These are phyloP conservation scores for Piscicola geometra DNA, from an alignment of 2,888 invertebrate species.

Conservation along the genomic window DNA sequence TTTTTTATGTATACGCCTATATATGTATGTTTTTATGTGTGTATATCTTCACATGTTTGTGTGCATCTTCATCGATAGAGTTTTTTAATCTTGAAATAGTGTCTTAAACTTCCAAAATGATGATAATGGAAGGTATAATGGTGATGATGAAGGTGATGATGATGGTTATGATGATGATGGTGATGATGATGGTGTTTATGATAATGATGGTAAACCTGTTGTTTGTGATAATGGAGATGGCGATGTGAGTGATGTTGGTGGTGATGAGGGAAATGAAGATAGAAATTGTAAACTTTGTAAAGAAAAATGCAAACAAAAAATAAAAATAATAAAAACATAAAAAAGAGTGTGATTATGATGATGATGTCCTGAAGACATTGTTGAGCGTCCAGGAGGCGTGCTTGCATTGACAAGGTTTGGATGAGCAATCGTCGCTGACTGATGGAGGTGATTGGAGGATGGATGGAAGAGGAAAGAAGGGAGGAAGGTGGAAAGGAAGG, in stretches of 20 bases:
- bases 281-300: background rate
- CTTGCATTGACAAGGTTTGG: background rate
- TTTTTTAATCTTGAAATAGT: background rate
- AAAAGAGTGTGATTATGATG: background rate
- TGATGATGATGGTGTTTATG: constrained; percentile 31
- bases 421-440: background rate
- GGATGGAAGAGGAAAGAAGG: background rate
- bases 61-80: background rate
- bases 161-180: constrained; percentile 15
- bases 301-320: no score
- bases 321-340: background rate
- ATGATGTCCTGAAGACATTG: background rate
- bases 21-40: background rate
- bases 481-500: background rate
- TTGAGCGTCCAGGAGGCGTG: constrained; percentile 5
- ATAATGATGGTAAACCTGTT: constrained; percentile 26
- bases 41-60: background rate
- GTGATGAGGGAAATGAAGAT: constrained; percentile 1
- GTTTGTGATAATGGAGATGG: constrained; percentile 2
- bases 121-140: constrained; percentile 6
- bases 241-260: constrained; percentile 14
- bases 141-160: constrained; percentile 18
- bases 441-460: background rate
- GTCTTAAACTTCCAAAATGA: background rate
- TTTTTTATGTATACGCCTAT: background rate